Base-by-base conservation (phyloP, 2,888 invertebrate species). In the Pegoplata infirma region DNA sequence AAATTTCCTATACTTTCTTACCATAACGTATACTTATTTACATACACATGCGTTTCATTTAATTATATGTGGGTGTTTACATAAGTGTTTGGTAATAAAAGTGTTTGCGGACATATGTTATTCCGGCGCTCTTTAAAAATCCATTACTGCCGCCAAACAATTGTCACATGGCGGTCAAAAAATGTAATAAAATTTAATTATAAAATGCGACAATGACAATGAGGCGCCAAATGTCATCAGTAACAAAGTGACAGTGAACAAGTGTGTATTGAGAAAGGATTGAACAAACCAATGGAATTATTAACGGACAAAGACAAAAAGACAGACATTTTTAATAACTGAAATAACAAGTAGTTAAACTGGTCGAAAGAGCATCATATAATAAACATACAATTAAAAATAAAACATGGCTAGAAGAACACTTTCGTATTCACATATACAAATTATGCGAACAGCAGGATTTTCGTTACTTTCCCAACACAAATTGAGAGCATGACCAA, bases 111-210 rank as follows among this genome's bases (percentile, higher is more conserved):
- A 21, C 53, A 55, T 12, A 10, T 28, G 17, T 23, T 21, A n/a
- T 51, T 55, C 1, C 32, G 7, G n/a, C 7, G 2, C 23, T 25
- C 25, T 28, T 58, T 58, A 40, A 58, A n/a, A 58, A 67, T 67
- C 16, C 44, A 23, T 53, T 66, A 64, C 14, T 12, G 44, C 40
- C 44, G 23, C 19, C 66, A 66, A 66, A 40, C 40, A 25, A 51
- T 55, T 66, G 53, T 53, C 51, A 66, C 10, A 25, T 36, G 44
- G 25, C 17, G 16, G 51, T 53, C 44, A 44, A 40, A n/a, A n/a
- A 59, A 53, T 40, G 44, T 46, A 55, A 55, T 46, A 67, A 67
- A 53, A 67, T 55, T 55, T 67, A 44, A 67, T 67, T 67, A 40
- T 7, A 46, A 55, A 61, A 61, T 47, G 46, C 23, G 59, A 44